A percentile compares a stretch with the other conserved stretches of the same genome.
These are phyloP conservation scores for Coremacera marginata DNA, from an alignment of 2,888 invertebrate genomes.

Conservation along the genomic window DNA sequence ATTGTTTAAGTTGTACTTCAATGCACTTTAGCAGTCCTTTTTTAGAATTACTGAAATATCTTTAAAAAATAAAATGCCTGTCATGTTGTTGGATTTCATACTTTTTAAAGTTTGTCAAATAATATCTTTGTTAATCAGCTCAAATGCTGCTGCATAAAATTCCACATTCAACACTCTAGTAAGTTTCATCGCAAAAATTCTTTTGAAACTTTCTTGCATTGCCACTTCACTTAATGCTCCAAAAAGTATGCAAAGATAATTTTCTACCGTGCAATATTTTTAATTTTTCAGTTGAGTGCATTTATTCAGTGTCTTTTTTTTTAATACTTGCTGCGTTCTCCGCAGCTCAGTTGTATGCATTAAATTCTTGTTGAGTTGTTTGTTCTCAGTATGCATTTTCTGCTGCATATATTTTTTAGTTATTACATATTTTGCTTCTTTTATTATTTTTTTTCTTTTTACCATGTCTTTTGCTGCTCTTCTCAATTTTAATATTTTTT, in stretches of 20 bases:
- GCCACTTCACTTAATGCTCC: slow-evolving; percentile 3
- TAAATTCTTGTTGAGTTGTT: slow-evolving; percentile 21
- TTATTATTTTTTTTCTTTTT: not conserved
- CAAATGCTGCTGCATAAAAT: not conserved
- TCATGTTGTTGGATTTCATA: not conserved
- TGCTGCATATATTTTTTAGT: slow-evolving; percentile 1
- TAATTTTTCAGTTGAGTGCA: slow-evolving; percentile 37
- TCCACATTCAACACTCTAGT: too few species aligned
- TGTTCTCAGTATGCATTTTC: not conserved
- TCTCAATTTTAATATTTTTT: not conserved
- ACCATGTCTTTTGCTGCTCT: not conserved
- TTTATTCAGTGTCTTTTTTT: not conserved
- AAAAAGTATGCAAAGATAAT: slow-evolving; percentile 25
- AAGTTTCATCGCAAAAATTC: too few species aligned
- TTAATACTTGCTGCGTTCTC: not conserved
- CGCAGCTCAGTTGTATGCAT: slow-evolving; percentile 26
- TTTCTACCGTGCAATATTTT: slow-evolving; percentile 30
- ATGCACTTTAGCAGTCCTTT: too few species aligned
- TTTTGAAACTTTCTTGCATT: not conserved
- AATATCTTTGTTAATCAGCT: not conserved
- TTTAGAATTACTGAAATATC: too few species aligned
- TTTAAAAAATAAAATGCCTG: not conserved
- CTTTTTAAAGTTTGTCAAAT: not conserved
- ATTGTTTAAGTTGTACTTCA: too few species aligned
- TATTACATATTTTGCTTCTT: not conserved